phyloP scores from a whole-genome alignment of 2,797 vertebrate species.

The Apogon hyalosoma region DNA sequence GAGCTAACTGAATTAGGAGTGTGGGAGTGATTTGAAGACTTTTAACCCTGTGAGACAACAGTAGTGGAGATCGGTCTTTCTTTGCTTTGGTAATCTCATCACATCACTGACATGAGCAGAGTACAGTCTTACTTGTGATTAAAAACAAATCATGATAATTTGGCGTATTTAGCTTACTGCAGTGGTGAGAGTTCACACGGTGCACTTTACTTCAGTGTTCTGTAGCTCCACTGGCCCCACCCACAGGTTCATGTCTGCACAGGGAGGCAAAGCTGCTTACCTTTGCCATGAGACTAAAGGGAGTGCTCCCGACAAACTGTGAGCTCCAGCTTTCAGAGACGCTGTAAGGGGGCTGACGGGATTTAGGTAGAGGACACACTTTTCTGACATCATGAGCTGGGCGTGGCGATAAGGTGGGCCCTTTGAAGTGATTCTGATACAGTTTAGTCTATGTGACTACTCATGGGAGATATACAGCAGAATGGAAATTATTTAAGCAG shows the following conservation, averaged over 20 bases:
- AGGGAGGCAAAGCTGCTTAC: conserved; percentile 84
- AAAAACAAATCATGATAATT: conserved; percentile 15
- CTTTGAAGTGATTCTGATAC: conserved; percentile 30
- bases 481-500: conserved; percentile 67
- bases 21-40: conserved; percentile 1
- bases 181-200: conserved; percentile 15
- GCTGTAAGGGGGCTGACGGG: conserved; percentile 44
- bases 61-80: not conserved
- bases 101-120: conserved; percentile 13
- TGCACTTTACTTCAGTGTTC: conserved; percentile 15
- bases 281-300: conserved; percentile 76
- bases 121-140: conserved; percentile 15
- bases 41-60: conserved; percentile 9
- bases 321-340: conserved; percentile 45
- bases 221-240: conserved; percentile 49
- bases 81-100: conserved; percentile 24
- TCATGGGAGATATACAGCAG: conserved; percentile 58
- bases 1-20: conserved; percentile 60
- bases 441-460: conserved; percentile 58
- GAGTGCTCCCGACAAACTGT: conserved; percentile 43
- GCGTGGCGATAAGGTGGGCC: conserved; percentile 78
- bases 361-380: conserved; percentile 64
- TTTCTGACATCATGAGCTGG: conserved; percentile 77
- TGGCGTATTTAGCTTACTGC: conserved; percentile 6
- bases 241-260: conserved; percentile 71